A percentile compares a stretch with the other conserved stretches of the same genome.
These are phyloP conservation scores for Rhopalosiphum nymphaeae DNA, from an alignment of 2,888 invertebrate genomes.

Conservation along the genomic window DNA sequence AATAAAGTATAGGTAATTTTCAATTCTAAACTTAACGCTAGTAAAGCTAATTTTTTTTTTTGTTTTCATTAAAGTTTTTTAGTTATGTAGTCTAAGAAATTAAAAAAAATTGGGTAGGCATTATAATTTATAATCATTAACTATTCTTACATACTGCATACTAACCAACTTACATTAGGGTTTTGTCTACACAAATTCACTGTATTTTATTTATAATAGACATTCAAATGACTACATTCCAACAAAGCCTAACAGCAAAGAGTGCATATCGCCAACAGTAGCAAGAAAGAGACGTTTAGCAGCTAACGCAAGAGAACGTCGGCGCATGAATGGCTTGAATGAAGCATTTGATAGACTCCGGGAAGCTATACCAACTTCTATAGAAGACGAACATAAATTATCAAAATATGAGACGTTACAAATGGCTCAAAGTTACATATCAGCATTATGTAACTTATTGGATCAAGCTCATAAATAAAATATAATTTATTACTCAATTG, in stretches of 20 bases:
- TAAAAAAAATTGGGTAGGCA: neutral
- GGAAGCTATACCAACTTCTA: slow-evolving; percentile 78
- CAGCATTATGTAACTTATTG: slow-evolving; percentile 78
- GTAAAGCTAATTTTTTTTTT: too few species aligned
- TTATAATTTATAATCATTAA: neutral
- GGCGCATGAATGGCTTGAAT: slow-evolving; percentile 82
- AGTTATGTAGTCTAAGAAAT: neutral
- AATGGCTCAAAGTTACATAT: slow-evolving; percentile 84
- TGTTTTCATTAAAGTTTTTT: neutral
- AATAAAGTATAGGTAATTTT: neutral
- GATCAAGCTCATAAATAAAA: slow-evolving; percentile 68
- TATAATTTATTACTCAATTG: slow-evolving; percentile 14
- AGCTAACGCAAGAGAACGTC: slow-evolving; percentile 81
- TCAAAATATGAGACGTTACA: slow-evolving; percentile 84
- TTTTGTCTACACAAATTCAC: neutral
- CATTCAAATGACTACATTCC: neutral
- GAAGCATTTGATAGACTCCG: slow-evolving; percentile 81
- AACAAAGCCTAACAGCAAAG: slow-evolving; percentile 38
- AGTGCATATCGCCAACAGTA: slow-evolving; percentile 71
- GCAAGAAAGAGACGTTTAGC: slow-evolving; percentile 77
- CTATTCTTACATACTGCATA: neutral
- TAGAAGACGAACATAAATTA: slow-evolving; percentile 79
- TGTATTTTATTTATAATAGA: neutral
- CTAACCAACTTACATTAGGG: neutral
- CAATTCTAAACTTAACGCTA: neutral